Percentiles rank a stretch among this genome's conserved stretches.
These are phyloP conservation scores for Scaptomyza tumidula DNA, from an alignment of 2,888 invertebrate species.

Conservation along the genomic window DNA sequence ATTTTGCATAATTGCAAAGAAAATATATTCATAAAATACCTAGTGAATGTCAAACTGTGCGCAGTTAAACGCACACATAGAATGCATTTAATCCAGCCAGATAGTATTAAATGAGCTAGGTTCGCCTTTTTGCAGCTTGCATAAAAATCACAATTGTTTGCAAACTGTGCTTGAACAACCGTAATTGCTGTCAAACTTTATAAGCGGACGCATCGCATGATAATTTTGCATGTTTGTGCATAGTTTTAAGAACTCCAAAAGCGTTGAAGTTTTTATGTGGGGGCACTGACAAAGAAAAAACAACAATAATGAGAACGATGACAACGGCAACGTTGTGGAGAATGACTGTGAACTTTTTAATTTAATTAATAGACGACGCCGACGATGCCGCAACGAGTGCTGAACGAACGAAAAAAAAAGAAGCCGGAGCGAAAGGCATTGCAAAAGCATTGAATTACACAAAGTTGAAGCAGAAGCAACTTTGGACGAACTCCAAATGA, in stretches of 20 bases:
- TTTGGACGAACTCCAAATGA: constrained; percentile 39
- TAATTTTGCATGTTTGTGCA: constrained; percentile 66
- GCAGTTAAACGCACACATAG: not conserved
- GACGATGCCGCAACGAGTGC: constrained; percentile 50
- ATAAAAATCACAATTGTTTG: not conserved
- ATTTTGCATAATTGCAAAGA: constrained; percentile 66
- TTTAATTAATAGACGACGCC: constrained; percentile 78
- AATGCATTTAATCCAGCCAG: not conserved
- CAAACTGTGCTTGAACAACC: constrained; percentile 27
- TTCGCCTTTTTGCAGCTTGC: not conserved
- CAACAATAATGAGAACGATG: constrained; percentile 4
- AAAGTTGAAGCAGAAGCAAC: constrained; percentile 42
- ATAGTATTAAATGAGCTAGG: not conserved
- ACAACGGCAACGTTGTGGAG: constrained; percentile 11
- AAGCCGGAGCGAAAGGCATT: constrained; percentile 33
- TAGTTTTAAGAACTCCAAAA: constrained; percentile 56
- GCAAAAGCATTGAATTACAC: constrained; percentile 62
- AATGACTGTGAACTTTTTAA: constrained; percentile 72
- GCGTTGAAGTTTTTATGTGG: constrained; percentile 22
- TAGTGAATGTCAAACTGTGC: constrained; percentile 4
- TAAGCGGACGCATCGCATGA: constrained; percentile 43
- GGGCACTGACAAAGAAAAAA: constrained; percentile 15
- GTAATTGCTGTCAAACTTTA: constrained; percentile 44
- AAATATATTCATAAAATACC: constrained; percentile 1
- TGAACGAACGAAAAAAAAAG: not conserved